Evolutionary conservation across 2,888 invertebrate species (phyloP).

Genomic region (Xanthorhoe designata): DNA sequence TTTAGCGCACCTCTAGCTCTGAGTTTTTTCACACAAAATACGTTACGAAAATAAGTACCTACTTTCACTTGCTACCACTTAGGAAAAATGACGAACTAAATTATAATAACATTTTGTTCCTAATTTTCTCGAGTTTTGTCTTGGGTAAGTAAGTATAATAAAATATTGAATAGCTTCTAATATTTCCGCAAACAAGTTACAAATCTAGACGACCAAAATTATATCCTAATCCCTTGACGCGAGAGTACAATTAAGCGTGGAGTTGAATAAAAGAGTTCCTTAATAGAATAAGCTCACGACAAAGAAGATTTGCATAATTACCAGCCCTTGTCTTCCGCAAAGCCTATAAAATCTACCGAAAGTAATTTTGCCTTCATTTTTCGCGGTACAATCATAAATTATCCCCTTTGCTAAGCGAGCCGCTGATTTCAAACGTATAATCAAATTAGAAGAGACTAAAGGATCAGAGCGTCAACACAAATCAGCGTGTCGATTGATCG

Average conservation of each 20-base stretch:
- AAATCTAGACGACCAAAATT: constrained; percentile 28
- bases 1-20: no score
- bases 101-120: no score
- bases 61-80: no score
- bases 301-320: constrained; percentile 61
- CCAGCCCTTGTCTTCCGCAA: constrained; percentile 47
- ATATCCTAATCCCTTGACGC: constrained; percentile 33
- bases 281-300: constrained; percentile 56
- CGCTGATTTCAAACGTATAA: constrained; percentile 16
- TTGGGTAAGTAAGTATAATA: background rate
- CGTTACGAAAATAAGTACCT: no score
- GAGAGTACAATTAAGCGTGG: constrained; percentile 35
- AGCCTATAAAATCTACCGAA: constrained; percentile 45
- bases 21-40: no score
- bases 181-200: constrained; percentile 5
- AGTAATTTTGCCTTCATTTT: constrained; percentile 39
- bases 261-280: constrained; percentile 47
- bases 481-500: background rate
- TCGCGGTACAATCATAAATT: constrained; percentile 33
- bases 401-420: constrained; percentile 21
- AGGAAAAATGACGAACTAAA: no score
- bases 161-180: constrained; percentile 4
- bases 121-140: no score
- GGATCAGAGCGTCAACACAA: constrained; percentile 6
- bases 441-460: constrained; percentile 11